phyloP scores from a whole-genome alignment of 1,140 invertebrate species.

The Physella acuta region DNA sequence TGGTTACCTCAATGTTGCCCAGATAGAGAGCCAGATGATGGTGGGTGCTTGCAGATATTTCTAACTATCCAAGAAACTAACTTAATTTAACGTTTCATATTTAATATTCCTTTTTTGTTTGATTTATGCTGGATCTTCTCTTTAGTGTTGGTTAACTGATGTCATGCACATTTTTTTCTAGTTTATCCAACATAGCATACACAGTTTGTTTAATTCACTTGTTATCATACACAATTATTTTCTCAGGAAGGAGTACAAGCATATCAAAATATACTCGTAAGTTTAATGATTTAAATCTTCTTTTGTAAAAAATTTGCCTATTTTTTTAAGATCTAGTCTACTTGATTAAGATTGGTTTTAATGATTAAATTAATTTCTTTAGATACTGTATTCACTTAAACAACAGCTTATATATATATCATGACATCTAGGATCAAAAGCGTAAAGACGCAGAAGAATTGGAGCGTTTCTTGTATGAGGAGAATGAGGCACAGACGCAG shows the following conservation, averaged over 20 bases:
- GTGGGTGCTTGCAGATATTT: too few relatives aligned
- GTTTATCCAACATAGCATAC: too few relatives aligned
- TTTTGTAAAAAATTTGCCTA: not conserved
- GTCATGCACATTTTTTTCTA: too few relatives aligned
- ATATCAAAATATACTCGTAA: slow-evolving; percentile 36
- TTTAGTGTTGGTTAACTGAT: too few relatives aligned
- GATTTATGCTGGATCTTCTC: too few relatives aligned
- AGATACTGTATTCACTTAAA: not conserved
- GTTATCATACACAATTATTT: too few relatives aligned
- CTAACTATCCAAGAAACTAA: too few relatives aligned
- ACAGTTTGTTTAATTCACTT: too few relatives aligned
- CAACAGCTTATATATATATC: not conserved
- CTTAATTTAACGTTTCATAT: too few relatives aligned
- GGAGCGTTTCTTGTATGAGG: slow-evolving; percentile 40
- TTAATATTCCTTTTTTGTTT: too few relatives aligned
- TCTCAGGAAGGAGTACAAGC: slow-evolving; percentile 34
- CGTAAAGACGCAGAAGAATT: slow-evolving; percentile 55
- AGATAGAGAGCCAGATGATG: slow-evolving; percentile 37
- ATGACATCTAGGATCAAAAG: slow-evolving; percentile 59
- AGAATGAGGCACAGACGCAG: slow-evolving; percentile 41
- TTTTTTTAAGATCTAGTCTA: not conserved
- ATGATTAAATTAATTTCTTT: not conserved
- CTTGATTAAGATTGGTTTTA: not conserved
- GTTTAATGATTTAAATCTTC: not conserved
- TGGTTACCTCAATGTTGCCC: slow-evolving; percentile 27